phyloP scores from a whole-genome alignment of 2,888 invertebrate species.

The Bellardia bayeri region DNA sequence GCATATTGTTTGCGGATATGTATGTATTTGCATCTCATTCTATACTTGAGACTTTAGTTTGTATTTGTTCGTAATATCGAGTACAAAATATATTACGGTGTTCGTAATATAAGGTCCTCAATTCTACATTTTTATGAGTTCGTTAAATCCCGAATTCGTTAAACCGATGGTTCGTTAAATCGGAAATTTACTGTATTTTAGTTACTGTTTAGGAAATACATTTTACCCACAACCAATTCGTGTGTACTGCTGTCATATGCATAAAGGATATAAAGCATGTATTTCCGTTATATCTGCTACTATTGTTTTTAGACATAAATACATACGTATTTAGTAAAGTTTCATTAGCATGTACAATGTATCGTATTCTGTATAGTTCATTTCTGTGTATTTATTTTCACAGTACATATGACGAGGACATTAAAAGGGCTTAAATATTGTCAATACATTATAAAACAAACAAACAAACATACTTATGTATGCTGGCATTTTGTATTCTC shows the following conservation, averaged over 20 bases:
- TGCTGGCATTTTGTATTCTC: neutral
- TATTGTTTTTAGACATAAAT: slow-evolving; percentile 32
- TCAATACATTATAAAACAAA: neutral
- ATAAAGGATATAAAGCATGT: slow-evolving; percentile 27
- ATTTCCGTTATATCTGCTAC: slow-evolving; percentile 54
- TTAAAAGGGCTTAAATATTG: slow-evolving; percentile 32
- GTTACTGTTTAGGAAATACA: neutral
- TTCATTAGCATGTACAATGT: slow-evolving; percentile 18
- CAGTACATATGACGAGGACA: neutral
- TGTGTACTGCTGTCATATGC: neutral
- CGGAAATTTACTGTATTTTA: no score
- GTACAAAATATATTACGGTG: no score
- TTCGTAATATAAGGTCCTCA: no score
- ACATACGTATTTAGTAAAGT: neutral
- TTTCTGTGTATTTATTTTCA: slow-evolving; percentile 13
- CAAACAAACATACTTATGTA: neutral
- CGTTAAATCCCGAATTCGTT: no score
- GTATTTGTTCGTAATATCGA: no score
- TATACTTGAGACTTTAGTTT: no score
- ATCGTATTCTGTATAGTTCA: neutral
- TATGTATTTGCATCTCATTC: no score
- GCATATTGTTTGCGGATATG: no score
- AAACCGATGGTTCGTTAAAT: no score
- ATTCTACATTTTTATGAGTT: no score
- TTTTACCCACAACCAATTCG: slow-evolving; percentile 4